These are phyloP conservation scores for Drosophila neocordata DNA, from an alignment of 1,140 invertebrate species.

Conservation along the genomic window DNA sequence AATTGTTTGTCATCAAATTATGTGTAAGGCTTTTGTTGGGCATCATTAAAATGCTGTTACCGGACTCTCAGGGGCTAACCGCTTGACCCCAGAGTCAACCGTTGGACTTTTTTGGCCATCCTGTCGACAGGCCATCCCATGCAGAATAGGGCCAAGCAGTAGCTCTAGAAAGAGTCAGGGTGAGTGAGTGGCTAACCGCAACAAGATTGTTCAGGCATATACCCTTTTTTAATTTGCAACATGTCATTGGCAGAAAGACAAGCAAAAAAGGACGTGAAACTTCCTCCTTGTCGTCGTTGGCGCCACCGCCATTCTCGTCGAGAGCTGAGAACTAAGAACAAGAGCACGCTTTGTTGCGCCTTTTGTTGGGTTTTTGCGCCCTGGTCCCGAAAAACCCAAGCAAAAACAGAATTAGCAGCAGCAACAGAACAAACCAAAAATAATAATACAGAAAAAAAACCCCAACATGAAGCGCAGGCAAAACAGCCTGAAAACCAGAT, in stretches of 20 bases:
- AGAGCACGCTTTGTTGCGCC: conserved; percentile 69
- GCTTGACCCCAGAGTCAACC: conserved; percentile 29
- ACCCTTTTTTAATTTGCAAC: conserved; percentile 81
- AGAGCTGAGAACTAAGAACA: conserved; percentile 14
- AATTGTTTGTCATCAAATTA: conserved; percentile 80
- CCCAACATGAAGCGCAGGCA: conserved; percentile 48
- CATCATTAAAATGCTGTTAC: conserved; percentile 79
- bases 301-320: conserved; percentile 3
- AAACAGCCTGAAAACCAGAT: conserved; percentile 43
- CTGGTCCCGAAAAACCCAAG: conserved; percentile 52
- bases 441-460: conserved; percentile 36
- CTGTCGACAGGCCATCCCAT: conserved; percentile 18
- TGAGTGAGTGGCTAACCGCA: conserved; percentile 52
- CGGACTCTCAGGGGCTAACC: conserved; percentile 29
- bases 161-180: background rate
- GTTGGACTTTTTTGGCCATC: conserved; percentile 12
- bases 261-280: conserved; percentile 61
- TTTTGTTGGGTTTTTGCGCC: conserved; percentile 54
- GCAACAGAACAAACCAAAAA: conserved; percentile 35
- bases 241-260: conserved; percentile 78
- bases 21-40: conserved; percentile 63
- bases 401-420: conserved; percentile 73
- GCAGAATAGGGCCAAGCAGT: background rate
- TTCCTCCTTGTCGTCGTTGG: conserved; percentile 24
- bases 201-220: conserved; percentile 76